Conservation (phyloP, 2,797 vertebrate species). For the Muraenolepis orangiensis region DNA sequence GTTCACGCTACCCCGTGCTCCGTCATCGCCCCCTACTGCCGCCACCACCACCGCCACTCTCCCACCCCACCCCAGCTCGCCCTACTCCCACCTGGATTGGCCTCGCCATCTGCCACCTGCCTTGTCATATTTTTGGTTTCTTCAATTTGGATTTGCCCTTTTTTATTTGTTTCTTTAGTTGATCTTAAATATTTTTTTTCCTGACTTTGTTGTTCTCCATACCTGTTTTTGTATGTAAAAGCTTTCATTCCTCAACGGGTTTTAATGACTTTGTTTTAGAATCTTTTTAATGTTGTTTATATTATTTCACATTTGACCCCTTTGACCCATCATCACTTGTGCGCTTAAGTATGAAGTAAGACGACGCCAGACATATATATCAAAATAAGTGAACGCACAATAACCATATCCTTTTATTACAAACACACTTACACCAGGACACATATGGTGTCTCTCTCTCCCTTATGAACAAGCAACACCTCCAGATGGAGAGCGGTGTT, state of each 20-base stretch:
- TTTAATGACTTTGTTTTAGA: constrained; percentile 12
- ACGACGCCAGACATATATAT: neutral
- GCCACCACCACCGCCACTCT: neutral
- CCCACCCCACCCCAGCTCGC: neutral
- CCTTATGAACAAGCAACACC: too few relatives aligned
- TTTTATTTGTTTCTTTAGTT: constrained; percentile 3
- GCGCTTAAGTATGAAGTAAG: constrained; percentile 14
- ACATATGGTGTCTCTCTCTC: too few relatives aligned
- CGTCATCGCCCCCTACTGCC: constrained; percentile 28
- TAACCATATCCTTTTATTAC: neutral
- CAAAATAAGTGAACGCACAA: constrained; percentile 9
- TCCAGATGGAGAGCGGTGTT: neutral
- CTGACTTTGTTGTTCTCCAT: constrained; percentile 16
- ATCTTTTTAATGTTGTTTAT: too few relatives aligned
- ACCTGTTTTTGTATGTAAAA: constrained; percentile 5
- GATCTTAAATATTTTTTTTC: too few relatives aligned
- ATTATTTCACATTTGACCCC: constrained; percentile 8
- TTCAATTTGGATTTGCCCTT: constrained; percentile 8
- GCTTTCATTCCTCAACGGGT: constrained; percentile 8
- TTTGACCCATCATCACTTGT: constrained; percentile 6
- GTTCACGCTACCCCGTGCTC: neutral
- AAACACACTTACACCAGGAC: neutral
- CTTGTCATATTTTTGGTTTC: constrained; percentile 11
- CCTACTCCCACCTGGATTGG: constrained; percentile 27
- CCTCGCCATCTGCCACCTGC: constrained; percentile 9